Percentiles rank a stretch among this genome's conserved stretches.
Evolutionary conservation across 2,797 vertebrate genomes (phyloP).

Genomic region (Cygnus olor): DNA sequence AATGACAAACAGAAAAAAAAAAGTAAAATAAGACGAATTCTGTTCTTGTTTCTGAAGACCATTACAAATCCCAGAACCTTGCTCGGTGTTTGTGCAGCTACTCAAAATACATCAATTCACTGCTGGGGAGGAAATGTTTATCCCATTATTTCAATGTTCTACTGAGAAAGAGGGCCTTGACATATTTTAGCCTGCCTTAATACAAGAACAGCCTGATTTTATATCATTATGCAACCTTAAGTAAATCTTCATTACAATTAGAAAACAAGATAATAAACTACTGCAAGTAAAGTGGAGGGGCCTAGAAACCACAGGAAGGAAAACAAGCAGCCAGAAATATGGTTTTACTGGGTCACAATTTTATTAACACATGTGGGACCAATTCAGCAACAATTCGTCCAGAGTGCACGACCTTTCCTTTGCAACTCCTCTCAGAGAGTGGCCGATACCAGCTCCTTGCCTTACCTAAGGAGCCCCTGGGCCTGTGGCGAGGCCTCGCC

Average conservation of each 20-base stretch:
- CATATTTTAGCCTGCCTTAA: not conserved
- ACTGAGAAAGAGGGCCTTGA: not conserved
- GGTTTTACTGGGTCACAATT: constrained; percentile 21
- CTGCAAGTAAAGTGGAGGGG: not conserved
- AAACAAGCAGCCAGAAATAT: not conserved
- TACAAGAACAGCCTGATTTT: not conserved
- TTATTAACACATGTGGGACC: not conserved
- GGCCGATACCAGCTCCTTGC: not conserved
- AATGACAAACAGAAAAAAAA: not conserved
- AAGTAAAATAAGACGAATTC: not conserved
- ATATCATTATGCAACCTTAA: not conserved
- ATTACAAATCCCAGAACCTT: not conserved
- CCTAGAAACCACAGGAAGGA: constrained; percentile 18
- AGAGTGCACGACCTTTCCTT: fast-evolving
- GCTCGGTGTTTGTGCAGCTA: not conserved
- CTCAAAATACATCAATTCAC: not conserved
- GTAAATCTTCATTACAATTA: constrained; percentile 14
- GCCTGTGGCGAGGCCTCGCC: not conserved
- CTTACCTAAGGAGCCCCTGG: not conserved
- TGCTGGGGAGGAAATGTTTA: not conserved
- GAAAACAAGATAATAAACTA: constrained; percentile 29
- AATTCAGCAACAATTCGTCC: not conserved
- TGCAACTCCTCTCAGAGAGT: not conserved
- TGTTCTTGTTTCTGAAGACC: not conserved
- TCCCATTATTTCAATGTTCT: not conserved